phyloP scores from a whole-genome alignment of 1,140 invertebrate genomes.

The Pissodes strobi region DNA sequence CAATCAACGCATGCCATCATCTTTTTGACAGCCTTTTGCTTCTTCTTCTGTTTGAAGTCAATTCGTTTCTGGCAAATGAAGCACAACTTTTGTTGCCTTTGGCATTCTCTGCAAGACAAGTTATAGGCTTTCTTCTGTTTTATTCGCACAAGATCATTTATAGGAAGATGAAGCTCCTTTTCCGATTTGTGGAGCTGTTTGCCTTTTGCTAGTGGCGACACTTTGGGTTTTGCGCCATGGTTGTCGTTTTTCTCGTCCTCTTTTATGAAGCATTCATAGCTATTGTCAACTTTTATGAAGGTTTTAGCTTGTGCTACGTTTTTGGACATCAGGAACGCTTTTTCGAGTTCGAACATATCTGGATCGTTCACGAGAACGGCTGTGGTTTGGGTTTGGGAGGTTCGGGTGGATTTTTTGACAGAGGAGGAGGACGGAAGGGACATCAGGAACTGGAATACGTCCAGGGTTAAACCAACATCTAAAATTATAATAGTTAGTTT shows the following conservation, averaged over 20 bases:
- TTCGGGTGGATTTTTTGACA: neutral
- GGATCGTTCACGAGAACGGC: conserved; percentile 1
- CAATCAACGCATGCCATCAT: neutral
- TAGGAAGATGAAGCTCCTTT: conserved; percentile 10
- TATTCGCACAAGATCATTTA: neutral
- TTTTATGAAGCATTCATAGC: conserved; percentile 21
- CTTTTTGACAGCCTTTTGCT: neutral
- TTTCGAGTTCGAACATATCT: conserved; percentile 13
- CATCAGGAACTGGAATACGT: neutral
- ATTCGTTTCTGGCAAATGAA: neutral
- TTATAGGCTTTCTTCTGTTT: neutral
- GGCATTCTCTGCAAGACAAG: conserved; percentile 4
- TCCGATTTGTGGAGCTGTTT: conserved; percentile 11
- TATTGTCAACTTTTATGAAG: conserved; percentile 11
- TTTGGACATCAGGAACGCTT: neutral
- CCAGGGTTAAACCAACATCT: too few species aligned
- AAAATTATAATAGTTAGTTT: too few species aligned
- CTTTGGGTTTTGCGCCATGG: neutral
- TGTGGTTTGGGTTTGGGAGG: neutral
- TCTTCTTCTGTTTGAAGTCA: neutral
- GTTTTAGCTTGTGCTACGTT: too few species aligned
- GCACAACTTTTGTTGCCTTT: neutral
- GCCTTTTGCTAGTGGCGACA: neutral
- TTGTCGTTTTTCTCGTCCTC: conserved; percentile 2
- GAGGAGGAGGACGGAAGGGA: neutral